These are phyloP conservation scores for Polydrusus cervinus DNA, from an alignment of 2,888 invertebrate species.

Conservation along the genomic window DNA sequence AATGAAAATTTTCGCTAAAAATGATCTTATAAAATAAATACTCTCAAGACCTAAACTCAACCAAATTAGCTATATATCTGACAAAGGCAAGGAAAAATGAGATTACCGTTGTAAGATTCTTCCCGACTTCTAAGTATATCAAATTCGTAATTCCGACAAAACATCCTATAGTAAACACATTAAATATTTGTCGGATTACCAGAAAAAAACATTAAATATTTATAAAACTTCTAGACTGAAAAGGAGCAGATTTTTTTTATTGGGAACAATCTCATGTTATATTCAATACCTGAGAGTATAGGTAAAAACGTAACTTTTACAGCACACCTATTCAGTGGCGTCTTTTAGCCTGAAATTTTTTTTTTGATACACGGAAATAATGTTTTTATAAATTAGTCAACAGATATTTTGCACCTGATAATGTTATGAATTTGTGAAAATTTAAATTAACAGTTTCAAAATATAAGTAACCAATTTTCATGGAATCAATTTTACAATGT, in stretches of 20 bases:
- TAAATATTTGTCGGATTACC: slow-evolving; percentile 27
- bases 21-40: not conserved
- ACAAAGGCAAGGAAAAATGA: not conserved
- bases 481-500: too few species aligned
- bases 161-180: slow-evolving; percentile 21
- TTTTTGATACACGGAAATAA: too few species aligned
- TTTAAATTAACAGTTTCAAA: too few species aligned
- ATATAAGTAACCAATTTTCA: too few species aligned
- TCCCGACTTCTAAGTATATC: slow-evolving; percentile 1
- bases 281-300: slow-evolving; percentile 25
- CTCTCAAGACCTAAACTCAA: not conserved
- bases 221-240: slow-evolving; percentile 17
- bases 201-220: slow-evolving; percentile 32
- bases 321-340: too few species aligned
- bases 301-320: slow-evolving; percentile 18
- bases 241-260: slow-evolving; percentile 29
- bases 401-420: too few species aligned
- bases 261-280: slow-evolving; percentile 33
- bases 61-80: too few species aligned
- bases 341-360: too few species aligned
- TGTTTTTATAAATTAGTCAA: too few species aligned
- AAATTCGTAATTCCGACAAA: slow-evolving; percentile 6
- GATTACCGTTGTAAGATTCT: not conserved
- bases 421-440: too few species aligned
- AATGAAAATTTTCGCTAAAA: too few species aligned